Evolutionary conservation across 2,797 vertebrate genomes (phyloP).

Genomic region (Dendrocincla tyrannina): DNA sequence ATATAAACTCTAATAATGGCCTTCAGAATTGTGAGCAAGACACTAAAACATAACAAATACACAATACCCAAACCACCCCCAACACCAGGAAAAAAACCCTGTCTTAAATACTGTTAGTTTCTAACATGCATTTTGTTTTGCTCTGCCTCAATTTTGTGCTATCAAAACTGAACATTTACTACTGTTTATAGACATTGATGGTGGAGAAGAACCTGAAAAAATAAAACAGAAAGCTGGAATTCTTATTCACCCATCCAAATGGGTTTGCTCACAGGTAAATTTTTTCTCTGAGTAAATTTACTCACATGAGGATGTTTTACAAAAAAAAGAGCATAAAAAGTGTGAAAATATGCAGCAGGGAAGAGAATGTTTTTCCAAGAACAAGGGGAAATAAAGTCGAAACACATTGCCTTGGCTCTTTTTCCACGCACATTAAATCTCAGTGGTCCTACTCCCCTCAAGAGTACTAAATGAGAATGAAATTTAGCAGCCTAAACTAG

Average conservation of each 20-base stretch:
- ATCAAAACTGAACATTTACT: neutral
- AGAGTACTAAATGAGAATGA: neutral
- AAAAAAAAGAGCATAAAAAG: neutral
- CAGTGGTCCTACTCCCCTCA: neutral
- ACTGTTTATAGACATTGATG: neutral
- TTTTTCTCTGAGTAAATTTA: neutral
- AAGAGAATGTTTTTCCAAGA: neutral
- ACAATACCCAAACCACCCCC: rapidly evolving
- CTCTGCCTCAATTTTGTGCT: neutral
- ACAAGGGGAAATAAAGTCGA: constrained; percentile 18
- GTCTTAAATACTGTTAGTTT: neutral
- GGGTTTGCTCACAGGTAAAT: neutral
- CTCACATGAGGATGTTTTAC: neutral
- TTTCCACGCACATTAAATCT: neutral
- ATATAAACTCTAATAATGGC: neutral
- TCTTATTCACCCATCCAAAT: neutral
- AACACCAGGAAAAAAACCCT: neutral
- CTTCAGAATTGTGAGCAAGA: neutral
- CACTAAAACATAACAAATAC: neutral
- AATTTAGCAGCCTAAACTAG: constrained; percentile 24
- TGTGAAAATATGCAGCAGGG: neutral
- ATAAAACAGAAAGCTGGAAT: neutral
- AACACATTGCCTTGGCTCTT: neutral
- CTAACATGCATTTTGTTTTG: neutral
- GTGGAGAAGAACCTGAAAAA: neutral